Base-by-base conservation (phyloP, 2,797 vertebrate genomes). In the Pangasius macronema region DNA sequence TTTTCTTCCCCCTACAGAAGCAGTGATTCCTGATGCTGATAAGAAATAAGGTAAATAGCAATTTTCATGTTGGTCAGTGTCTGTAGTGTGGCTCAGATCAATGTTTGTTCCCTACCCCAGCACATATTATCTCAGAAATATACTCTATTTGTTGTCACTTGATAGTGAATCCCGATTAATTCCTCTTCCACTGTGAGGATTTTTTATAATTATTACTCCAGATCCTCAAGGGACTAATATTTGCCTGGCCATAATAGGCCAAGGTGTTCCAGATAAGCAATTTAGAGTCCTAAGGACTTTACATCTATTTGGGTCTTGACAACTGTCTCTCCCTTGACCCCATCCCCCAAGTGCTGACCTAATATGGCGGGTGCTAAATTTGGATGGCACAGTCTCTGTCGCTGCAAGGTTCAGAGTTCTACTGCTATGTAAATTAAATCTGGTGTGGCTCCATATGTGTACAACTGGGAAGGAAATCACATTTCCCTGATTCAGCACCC, bases 321-420 rank as follows among this genome's bases (percentile, higher is more conserved):
- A 89, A 91, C 88, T 91, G 89, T 85, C 85, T 87, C 65, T 91
- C 87, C 85, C 36, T 7, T 67, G 42, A 67, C 61, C 81, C 82
- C 70, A 91, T 88, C 88, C 51, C 20, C 82, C 88, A 83, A 89
- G 91, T 88, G 30, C 89, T 92, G 72, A 86, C 95, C 95, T 93
- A 94, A 95, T 93, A 96, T 93, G 95, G 95, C 87, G 86, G 87
- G 76, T 89, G 90, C 95, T 95, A 96, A 95, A 94, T 93, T 95
- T 92, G 93, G 95, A 95, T 87, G 88, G 88, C 90, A 67, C 90
- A 91, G 91, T 91, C 93, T 90, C 93, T 91, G 91, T 90, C 86
- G 70, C 92, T 88, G 86, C 87, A 92, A 63, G 87, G 79, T 86
- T 92, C 90, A 79, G 79, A 86, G 89, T 86, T 84, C 89, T 86